phyloP scores from a whole-genome alignment of 1,140 invertebrate genomes.

The Branchinecta lindahli region DNA sequence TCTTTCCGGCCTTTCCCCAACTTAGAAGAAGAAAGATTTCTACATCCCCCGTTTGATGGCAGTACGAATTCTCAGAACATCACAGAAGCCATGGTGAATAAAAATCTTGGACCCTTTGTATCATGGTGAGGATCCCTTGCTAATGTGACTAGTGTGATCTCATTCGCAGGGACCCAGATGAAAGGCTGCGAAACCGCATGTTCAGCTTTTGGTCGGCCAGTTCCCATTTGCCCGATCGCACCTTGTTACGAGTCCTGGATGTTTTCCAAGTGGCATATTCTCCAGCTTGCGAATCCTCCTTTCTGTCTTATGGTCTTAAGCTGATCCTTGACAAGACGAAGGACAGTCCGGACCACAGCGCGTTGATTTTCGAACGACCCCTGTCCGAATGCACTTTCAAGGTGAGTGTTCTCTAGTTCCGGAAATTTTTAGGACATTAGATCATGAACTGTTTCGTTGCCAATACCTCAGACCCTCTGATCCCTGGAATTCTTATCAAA shows the following conservation, averaged over 20 bases:
- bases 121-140: no score
- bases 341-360: not conserved
- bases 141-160: not conserved
- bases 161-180: not conserved
- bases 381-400: slow-evolving; percentile 5
- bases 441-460: no score
- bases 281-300: not conserved
- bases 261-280: not conserved
- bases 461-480: no score
- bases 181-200: not conserved
- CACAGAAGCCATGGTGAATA: no score
- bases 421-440: no score
- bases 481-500: no score
- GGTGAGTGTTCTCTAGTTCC: not conserved
- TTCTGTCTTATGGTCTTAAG: not conserved
- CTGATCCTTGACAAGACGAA: not conserved
- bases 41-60: no score
- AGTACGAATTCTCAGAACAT: no score
- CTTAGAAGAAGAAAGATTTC: no score
- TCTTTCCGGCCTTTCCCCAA: no score
- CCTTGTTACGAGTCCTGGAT: not conserved
- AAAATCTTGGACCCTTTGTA: no score
- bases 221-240: not conserved
- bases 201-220: not conserved
- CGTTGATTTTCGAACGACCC: not conserved